These are phyloP conservation scores for Acyrthosiphon pisum DNA, from an alignment of 1,140 invertebrate species.

Conservation along the genomic window DNA sequence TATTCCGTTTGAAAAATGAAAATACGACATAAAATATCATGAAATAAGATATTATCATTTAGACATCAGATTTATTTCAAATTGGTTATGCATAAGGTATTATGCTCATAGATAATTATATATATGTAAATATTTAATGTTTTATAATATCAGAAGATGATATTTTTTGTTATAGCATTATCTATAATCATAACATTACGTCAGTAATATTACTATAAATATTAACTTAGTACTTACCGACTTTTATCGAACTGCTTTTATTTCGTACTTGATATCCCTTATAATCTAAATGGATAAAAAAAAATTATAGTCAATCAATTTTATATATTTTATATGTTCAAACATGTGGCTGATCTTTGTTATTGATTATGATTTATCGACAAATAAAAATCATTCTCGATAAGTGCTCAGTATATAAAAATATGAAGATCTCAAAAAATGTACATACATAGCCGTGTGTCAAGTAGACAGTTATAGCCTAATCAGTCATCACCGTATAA, in stretches of 20 bases:
- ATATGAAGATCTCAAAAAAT: not conserved
- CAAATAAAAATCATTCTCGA: not conserved
- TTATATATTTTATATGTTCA: not conserved
- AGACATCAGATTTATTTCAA: not conserved
- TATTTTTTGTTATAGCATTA: not conserved
- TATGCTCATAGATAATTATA: no score
- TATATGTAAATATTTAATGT: not conserved
- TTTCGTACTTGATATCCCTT: slow-evolving; percentile 34
- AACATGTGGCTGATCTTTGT: not conserved
- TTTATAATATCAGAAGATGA: not conserved
- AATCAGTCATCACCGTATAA: not conserved
- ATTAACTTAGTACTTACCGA: not conserved
- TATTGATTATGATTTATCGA: not conserved
- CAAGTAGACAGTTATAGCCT: not conserved
- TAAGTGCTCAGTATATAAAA: not conserved
- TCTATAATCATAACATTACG: not conserved
- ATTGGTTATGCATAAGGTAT: no score
- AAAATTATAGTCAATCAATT: not conserved
- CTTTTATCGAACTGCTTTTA: not conserved
- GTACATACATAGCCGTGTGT: not conserved
- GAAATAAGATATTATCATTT: not conserved
- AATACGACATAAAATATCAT: not conserved
- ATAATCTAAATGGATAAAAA: slow-evolving; percentile 30
- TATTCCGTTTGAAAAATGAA: not conserved
- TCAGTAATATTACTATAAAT: not conserved